phyloP scores from a whole-genome alignment of 2,888 invertebrate species.

The Coenonympha glycerion region DNA sequence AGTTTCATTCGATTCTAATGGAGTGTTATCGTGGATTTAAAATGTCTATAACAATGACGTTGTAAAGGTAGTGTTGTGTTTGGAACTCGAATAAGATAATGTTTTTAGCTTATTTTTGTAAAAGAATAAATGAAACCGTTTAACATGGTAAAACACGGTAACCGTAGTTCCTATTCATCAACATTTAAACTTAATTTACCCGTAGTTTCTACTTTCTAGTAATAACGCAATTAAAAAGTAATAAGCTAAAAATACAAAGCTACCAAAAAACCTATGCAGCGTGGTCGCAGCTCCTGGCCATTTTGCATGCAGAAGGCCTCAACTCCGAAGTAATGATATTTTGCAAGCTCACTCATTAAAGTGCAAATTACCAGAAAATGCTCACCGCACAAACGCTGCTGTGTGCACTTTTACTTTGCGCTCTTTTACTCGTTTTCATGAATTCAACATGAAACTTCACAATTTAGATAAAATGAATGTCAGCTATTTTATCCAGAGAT shows the following conservation, averaged over 20 bases:
- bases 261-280: background rate
- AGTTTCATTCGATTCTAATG: too few species aligned
- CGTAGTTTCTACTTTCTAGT: too few species aligned
- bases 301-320: constrained; percentile 10
- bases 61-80: too few species aligned
- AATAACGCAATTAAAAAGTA: background rate
- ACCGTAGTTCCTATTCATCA: too few species aligned
- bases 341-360: constrained; percentile 6
- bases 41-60: too few species aligned
- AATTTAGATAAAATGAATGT: background rate
- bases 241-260: background rate
- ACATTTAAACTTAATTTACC: too few species aligned
- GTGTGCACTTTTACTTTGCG: background rate
- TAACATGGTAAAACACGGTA: too few species aligned
- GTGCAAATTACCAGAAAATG: constrained; percentile 11
- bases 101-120: too few species aligned
- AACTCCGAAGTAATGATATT: constrained; percentile 7
- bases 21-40: too few species aligned
- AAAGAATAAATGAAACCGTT: too few species aligned
- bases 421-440: background rate
- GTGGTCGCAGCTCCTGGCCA: constrained; percentile 10
- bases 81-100: too few species aligned
- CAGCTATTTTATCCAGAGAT: background rate
- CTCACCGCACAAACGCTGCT: constrained; percentile 5
- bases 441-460: constrained; percentile 1